A percentile compares a stretch with the other conserved stretches of the same genome.
These are phyloP conservation scores for Petrocephalus schoutedeni DNA, from an alignment of 2,797 vertebrate genomes.

Conservation along the genomic window DNA sequence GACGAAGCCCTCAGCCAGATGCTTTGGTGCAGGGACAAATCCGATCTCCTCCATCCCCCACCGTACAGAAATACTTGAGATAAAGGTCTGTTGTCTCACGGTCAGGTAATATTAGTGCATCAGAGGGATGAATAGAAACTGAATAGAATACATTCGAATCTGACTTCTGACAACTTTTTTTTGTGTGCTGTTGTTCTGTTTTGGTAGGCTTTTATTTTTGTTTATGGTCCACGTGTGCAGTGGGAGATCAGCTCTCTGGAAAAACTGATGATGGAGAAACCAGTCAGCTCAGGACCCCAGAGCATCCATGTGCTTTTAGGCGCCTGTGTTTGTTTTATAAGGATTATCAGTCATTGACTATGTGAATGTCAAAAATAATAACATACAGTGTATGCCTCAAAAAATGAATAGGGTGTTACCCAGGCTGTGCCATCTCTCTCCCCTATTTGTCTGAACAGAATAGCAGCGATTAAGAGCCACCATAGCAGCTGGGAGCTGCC, in stretches of 20 bases:
- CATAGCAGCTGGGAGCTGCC: not conserved
- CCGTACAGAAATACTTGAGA: not conserved
- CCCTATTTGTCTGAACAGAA: not conserved
- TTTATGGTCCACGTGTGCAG: not conserved
- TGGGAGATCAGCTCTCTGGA: not conserved
- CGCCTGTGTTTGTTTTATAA: not conserved
- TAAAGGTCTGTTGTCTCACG: not conserved
- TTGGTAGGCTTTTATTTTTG: not conserved
- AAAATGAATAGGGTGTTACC: not conserved
- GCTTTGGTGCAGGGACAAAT: not conserved
- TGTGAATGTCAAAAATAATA: not conserved
- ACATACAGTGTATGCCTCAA: not conserved
- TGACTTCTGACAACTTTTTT: not conserved
- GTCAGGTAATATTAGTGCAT: not conserved
- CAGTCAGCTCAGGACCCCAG: not conserved
- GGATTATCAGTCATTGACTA: not conserved
- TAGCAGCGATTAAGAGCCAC: not conserved
- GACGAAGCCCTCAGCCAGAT: not conserved
- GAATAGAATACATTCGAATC: not conserved
- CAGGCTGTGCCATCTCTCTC: not conserved
- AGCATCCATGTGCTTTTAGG: not conserved
- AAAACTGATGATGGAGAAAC: not conserved
- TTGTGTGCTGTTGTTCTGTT: not conserved
- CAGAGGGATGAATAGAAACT: not conserved
- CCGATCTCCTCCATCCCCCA: not conserved